phyloP scores from a whole-genome alignment of 37 sponge, comb jelly and placozoan genomes.

The Hexactinellida sp. region DNA sequence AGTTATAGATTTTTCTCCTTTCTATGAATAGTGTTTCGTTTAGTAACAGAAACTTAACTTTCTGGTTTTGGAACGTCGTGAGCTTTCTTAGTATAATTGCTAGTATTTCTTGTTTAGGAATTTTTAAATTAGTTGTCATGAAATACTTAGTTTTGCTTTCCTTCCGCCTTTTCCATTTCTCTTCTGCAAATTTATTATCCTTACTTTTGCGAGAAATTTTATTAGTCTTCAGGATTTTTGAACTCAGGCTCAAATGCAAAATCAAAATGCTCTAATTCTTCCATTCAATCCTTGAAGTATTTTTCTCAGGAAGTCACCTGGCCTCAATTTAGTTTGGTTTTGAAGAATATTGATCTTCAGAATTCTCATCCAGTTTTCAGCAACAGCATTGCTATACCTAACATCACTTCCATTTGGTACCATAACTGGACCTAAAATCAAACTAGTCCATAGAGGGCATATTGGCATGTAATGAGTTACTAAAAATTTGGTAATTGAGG shows the following conservation, averaged over 20 bases:
- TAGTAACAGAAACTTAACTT: background rate
- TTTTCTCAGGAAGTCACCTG: conserved; percentile 3
- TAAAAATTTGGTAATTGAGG: conserved; percentile 5
- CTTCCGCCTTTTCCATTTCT: background rate
- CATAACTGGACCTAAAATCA: conserved; percentile 12
- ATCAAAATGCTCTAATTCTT: background rate
- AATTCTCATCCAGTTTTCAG: conserved; percentile 5
- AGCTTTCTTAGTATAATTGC: background rate
- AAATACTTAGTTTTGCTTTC: background rate
- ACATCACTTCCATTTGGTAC: background rate
- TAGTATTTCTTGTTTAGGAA: background rate
- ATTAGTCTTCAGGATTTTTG: background rate
- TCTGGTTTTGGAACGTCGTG: background rate
- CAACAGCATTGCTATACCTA: background rate
- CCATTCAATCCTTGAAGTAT: background rate
- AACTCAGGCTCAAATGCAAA: background rate
- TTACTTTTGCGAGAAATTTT: background rate
- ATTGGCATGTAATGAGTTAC: background rate
- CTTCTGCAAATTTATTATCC: conserved; percentile 17
- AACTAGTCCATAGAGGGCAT: background rate
- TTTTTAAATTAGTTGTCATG: background rate
- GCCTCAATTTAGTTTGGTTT: conserved; percentile 8
- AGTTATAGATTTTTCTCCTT: background rate
- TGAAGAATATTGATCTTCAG: background rate
- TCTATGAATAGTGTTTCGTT: background rate